These are phyloP conservation scores for Xiphophorus maculatus DNA, from an alignment of 2,113 vertebrate genomes.

Conservation along the genomic window DNA sequence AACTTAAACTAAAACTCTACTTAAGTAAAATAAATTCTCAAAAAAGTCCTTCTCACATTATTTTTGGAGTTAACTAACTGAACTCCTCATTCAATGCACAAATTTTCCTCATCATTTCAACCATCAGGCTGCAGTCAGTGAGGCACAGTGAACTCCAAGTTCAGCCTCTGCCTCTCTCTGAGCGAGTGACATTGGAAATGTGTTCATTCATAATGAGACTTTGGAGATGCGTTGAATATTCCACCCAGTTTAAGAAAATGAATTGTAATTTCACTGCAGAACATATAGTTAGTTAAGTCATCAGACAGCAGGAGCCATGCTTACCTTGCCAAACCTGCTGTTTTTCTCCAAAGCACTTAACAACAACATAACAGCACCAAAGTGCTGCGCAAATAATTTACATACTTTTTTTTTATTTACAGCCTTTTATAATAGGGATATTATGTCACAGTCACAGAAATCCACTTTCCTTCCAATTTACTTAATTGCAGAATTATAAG, in stretches of 20 bases:
- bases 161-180: slow-evolving; percentile 36
- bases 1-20: neutral
- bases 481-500: slow-evolving; percentile 23
- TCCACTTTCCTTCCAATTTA: slow-evolving; percentile 14
- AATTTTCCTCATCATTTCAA: slow-evolving; percentile 26
- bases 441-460: neutral
- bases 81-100: neutral
- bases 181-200: slow-evolving; percentile 55
- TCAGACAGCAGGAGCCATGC: slow-evolving; percentile 15
- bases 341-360: neutral
- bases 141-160: slow-evolving; percentile 43
- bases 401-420: neutral
- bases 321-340: no score
- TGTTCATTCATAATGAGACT: slow-evolving; percentile 49
- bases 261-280: slow-evolving; percentile 21
- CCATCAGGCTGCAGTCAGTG: slow-evolving; percentile 14
- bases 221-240: slow-evolving; percentile 53
- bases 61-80: neutral
- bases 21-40: neutral
- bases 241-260: slow-evolving; percentile 32
- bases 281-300: neutral
- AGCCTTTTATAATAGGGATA: neutral
- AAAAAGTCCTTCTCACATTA: neutral
- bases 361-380: no score
- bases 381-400: no score